These are phyloP conservation scores for Nothoprocta pentlandii DNA, from an alignment of 2,113 vertebrate species.

Conservation along the genomic window DNA sequence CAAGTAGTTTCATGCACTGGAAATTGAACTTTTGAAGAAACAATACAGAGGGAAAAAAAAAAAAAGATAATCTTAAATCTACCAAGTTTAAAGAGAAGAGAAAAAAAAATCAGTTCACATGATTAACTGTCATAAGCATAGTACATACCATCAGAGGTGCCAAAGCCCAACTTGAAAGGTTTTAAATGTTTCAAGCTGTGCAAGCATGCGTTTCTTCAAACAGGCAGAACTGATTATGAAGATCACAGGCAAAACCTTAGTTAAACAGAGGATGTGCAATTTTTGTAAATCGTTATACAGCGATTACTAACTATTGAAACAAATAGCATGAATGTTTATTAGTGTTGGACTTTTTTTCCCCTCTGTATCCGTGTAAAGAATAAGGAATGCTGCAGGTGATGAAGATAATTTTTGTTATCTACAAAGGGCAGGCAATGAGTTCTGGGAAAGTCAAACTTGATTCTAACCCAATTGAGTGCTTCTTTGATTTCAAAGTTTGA, in stretches of 20 bases:
- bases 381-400: conserved; percentile 4
- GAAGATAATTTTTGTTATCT: not conserved
- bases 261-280: conserved; percentile 62
- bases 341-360: conserved; percentile 37
- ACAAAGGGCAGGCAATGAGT: not conserved
- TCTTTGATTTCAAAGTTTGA: not conserved
- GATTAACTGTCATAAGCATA: conserved; percentile 78
- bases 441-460: conserved; percentile 19
- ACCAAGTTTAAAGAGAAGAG: conserved; percentile 59
- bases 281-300: conserved; percentile 67
- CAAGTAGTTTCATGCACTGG: conserved; percentile 53
- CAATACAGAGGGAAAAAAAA: not conserved
- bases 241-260: conserved; percentile 67
- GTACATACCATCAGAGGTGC: conserved; percentile 67
- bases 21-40: conserved; percentile 72
- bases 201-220: conserved; percentile 71
- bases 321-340: conserved; percentile 62
- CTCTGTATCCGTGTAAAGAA: conserved; percentile 5
- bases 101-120: conserved; percentile 62
- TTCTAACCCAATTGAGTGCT: not conserved
- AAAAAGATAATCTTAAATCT: conserved; percentile 66
- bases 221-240: conserved; percentile 67
- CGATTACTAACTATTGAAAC: conserved; percentile 54
- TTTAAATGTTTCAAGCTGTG: conserved; percentile 78
- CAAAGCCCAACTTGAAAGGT: conserved; percentile 75